phyloP scores from a whole-genome alignment of 64 coral and sea anemone genomes.

The Orbicella faveolata region DNA sequence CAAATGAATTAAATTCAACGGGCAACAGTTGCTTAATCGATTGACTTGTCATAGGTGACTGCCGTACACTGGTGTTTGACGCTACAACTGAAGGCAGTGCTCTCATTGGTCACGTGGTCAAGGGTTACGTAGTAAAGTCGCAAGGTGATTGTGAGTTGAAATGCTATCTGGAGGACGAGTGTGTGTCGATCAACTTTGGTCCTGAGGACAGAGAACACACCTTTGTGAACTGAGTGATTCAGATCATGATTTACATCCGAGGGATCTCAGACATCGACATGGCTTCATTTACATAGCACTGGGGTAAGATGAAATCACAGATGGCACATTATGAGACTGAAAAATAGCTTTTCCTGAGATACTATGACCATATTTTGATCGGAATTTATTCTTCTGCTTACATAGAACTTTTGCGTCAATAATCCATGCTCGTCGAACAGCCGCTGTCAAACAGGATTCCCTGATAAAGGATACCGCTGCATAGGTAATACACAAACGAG shows the following conservation, averaged over 20 bases:
- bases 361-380: too few relatives aligned
- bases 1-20: too few relatives aligned
- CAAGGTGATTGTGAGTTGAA: neutral
- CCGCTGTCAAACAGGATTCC: slow-evolving; percentile 7
- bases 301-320: neutral
- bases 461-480: neutral
- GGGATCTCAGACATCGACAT: neutral
- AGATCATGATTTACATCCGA: neutral
- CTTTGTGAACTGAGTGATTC: slow-evolving; percentile 6
- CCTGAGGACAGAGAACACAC: neutral
- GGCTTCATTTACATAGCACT: neutral
- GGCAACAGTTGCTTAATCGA: too few relatives aligned
- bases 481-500: too few relatives aligned
- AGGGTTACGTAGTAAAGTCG: neutral
- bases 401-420: slow-evolving; percentile 19
- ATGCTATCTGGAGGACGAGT: slow-evolving; percentile 2
- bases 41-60: neutral
- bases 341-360: too few relatives aligned
- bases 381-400: neutral
- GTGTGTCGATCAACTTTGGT: neutral
- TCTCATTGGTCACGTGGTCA: neutral
- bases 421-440: neutral
- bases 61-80: neutral
- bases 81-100: neutral
- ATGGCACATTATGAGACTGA: too few relatives aligned